Evolutionary conservation across 2,888 invertebrate genomes (phyloP), one percentile per base, ranked within the genome.

Genomic region (Sarcophaga variegata): DNA sequence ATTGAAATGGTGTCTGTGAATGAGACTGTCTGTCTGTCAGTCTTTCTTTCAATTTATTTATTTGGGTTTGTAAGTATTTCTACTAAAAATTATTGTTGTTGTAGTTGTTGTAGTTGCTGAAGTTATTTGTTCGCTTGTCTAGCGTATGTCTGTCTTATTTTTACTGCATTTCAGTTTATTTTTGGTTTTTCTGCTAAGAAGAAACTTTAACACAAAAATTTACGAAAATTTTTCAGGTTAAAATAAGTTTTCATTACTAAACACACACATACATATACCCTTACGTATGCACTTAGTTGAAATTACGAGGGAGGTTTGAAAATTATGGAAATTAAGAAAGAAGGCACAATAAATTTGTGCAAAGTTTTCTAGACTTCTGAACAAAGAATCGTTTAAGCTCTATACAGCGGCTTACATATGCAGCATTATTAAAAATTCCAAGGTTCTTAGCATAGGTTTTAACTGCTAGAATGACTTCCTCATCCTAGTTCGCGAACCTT

Each of bases 61-160:
- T 81, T 77, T 49, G 66, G 12, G 49, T 69, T 69, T 77, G 59
- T 37, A 37, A 37, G 37, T 10, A 37, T 37, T 37, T 37, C 37
- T 37, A 37, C 10, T 54, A 54, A 14, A 54, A 45, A 45, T 27
- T 67, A 6, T 69, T 69, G 3, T 60, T 67, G 8, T 0, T 54
- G 54, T 14, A 2, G 37, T 66, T 8, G 17, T 69, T 62, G 6
- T 22, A 22, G 64, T 45, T 62, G 12, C 49, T 54, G 54, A 12
- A 47, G 4, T 72, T 81, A 37, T 71, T 75, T 84, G 79, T 79
- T 80, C 59, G 75, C 71, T 76, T 75, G 62, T 82, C 70, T 82
- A 76, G 82, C 82, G 76, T 76, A 20, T 74, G 74, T 81, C 74
- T 81, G 81, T 81, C 67, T 81, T 67, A 60, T 74, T 72, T 81